phyloP scores from a whole-genome alignment of 2,113 vertebrate species.

The Carollia perspicillata region DNA sequence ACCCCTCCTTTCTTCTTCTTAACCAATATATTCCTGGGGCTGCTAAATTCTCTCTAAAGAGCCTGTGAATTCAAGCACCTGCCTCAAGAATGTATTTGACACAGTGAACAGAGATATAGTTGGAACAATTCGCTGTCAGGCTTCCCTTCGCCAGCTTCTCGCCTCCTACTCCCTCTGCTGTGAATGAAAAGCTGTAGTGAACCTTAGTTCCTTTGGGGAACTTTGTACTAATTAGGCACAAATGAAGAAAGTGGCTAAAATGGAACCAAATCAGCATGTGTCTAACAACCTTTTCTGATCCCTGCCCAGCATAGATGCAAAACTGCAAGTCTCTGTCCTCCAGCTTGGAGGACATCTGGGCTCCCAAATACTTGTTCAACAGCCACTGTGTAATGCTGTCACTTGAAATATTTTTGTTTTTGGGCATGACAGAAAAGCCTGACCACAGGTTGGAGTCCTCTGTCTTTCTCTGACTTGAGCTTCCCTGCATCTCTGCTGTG shows the following conservation, averaged over 20 bases:
- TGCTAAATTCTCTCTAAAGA: conserved; percentile 81
- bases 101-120: conserved; percentile 72
- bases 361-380: neutral
- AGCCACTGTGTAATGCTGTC: neutral
- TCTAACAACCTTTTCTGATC: neutral
- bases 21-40: conserved; percentile 81
- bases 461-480: neutral
- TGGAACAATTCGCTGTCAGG: conserved; percentile 75
- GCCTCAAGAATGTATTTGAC: conserved; percentile 80
- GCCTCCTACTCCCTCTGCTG: conserved; percentile 27
- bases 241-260: neutral
- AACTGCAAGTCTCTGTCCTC: neutral
- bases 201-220: conserved; percentile 45
- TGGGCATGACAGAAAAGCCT: neutral
- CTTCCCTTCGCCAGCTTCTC: conserved; percentile 19
- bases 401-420: neutral
- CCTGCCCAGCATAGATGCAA: neutral
- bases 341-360: neutral
- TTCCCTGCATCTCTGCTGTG: neutral
- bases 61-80: conserved; percentile 85
- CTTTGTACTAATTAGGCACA: conserved; percentile 31
- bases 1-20: conserved; percentile 67
- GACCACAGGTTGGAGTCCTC: fast-evolving
- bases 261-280: neutral
- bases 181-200: conserved; percentile 44